Conservation (phyloP, 2,113 vertebrate genomes). For the Strigops habroptila region DNA sequence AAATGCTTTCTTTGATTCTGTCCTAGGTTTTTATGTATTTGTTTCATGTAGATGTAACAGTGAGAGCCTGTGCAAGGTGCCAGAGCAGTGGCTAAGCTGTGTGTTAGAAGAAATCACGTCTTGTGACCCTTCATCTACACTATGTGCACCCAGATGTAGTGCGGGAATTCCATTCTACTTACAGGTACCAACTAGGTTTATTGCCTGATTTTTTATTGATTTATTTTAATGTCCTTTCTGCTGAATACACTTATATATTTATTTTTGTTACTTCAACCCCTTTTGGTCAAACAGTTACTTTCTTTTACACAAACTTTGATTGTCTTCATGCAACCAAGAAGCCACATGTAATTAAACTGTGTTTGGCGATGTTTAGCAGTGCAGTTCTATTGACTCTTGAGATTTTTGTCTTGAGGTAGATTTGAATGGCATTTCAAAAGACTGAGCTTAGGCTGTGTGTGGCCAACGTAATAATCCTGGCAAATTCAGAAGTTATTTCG, state of each 20-base stretch:
- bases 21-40: not conserved
- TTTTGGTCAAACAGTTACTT: not conserved
- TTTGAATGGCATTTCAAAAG: not conserved
- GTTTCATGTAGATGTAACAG: slow-evolving; percentile 77
- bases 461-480: not conserved
- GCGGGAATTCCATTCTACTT: slow-evolving; percentile 97
- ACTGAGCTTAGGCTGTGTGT: not conserved
- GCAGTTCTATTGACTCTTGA: not conserved
- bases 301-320: not conserved
- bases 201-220: not conserved
- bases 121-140: slow-evolving; percentile 88
- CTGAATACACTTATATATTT: not conserved
- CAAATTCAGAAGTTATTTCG: not conserved
- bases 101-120: slow-evolving; percentile 90
- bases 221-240: not conserved
- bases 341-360: not conserved
- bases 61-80: slow-evolving; percentile 80
- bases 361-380: not conserved
- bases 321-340: not conserved
- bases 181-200: slow-evolving; percentile 76
- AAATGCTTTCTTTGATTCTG: not conserved
- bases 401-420: not conserved
- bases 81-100: slow-evolving; percentile 83
- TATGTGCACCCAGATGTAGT: slow-evolving; percentile 93
- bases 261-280: not conserved